Evolutionary conservation across 2,113 vertebrate genomes (phyloP).

Genomic region (Barnardius zonarius): DNA sequence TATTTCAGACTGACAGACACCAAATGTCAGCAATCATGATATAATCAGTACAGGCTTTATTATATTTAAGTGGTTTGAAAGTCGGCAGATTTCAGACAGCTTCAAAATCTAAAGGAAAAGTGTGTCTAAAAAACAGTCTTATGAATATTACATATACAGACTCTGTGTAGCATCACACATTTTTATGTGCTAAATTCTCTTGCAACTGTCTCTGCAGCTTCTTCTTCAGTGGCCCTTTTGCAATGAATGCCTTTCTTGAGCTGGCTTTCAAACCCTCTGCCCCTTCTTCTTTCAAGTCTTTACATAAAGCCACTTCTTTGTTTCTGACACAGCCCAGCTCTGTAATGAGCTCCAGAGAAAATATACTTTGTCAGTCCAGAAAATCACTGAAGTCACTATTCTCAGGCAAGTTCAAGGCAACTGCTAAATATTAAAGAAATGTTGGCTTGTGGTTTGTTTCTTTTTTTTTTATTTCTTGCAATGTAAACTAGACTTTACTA

Average conservation of each 20-base stretch:
- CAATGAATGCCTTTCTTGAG: background rate
- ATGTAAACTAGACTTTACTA: background rate
- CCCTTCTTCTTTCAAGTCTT: background rate
- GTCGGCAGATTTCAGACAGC: conserved; percentile 57
- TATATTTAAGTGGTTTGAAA: conserved; percentile 63
- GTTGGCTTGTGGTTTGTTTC: accelerated
- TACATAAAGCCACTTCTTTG: background rate
- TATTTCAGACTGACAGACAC: conserved; percentile 58
- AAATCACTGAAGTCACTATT: background rate
- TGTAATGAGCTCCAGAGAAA: conserved; percentile 14
- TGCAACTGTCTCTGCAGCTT: background rate
- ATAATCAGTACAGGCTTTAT: conserved; percentile 59
- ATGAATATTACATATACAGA: conserved; percentile 25
- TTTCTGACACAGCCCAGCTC: background rate
- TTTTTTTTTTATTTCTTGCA: background rate
- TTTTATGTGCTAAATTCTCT: conserved; percentile 30
- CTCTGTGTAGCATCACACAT: background rate
- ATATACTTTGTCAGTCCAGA: background rate
- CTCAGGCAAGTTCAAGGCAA: background rate
- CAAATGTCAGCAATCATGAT: conserved; percentile 66
- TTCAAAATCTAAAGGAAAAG: conserved; percentile 50
- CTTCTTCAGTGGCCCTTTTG: background rate
- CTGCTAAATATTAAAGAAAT: background rate
- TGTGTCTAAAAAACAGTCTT: conserved; percentile 8
- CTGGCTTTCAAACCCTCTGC: background rate